Evolutionary conservation across 2,888 invertebrate species (phyloP), one percentile per base, ranked within the genome.

Genomic region (Julus scanicus): DNA sequence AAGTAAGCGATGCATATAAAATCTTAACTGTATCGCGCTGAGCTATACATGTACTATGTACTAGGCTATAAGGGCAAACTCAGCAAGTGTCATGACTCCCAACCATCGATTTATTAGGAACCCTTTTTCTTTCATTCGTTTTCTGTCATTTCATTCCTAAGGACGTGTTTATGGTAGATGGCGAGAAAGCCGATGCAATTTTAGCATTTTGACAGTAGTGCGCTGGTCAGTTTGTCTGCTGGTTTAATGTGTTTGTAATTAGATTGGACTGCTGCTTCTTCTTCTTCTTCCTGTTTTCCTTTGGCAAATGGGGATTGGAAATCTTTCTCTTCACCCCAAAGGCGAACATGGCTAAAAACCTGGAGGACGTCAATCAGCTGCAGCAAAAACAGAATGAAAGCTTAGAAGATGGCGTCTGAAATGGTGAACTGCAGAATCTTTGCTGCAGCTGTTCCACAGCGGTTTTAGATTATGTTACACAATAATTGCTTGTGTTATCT

Each of bases 161-260:
- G 53, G 53, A 53, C 53, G 53, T 17, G 13, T 53, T 17, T 53
- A 53, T 53, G 53, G 53, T 53, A 53, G 53, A 53, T 53, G 53
- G 3, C 53, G 53, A 17, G 13, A 53, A 53, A 15, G 53, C 53
- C 53, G 53, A 53, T 53, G 53, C 53, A 53, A 53, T 53, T 53
- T 53, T 53, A 15, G 17, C 15, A 17, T 53, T 63, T 63, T 63
- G n/a, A n/a, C 63, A 63, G n/a, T n/a, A 17, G 63, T n/a, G 63
- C 17, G 63, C 63, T 63, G 63, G n/a, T 6, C 17, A 63, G 63
- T 63, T 63, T 63, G 63, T 63, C 63, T 63, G 63, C 63, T 8
- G n/a, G 63, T 63, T 63, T 63, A 63, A 63, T n/a, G 63, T n/a
- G 63, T n/a, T n/a, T 17, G 63, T 63, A 63, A 63, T 63, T 63